phyloP scores from a whole-genome alignment of 2,888 invertebrate genomes.

The Acronicta alni region DNA sequence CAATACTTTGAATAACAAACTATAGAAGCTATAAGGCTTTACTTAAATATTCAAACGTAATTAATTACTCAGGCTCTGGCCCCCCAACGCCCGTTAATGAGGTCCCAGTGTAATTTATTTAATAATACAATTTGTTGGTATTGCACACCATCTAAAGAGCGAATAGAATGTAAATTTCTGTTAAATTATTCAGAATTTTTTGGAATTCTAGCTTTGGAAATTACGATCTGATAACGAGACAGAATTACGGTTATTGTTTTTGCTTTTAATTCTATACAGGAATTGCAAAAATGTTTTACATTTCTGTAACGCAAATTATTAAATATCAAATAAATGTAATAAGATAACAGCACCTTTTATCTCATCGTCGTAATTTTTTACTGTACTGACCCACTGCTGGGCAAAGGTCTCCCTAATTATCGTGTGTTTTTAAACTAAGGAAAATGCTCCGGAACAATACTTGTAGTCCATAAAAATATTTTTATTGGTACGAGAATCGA shows the following conservation, averaged over 20 bases:
- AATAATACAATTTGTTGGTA: conserved; percentile 66
- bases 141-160: conserved; percentile 45
- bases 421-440: no score
- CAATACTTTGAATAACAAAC: conserved; percentile 31
- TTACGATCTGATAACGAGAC: conserved; percentile 46
- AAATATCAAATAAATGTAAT: no score
- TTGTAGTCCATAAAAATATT: no score
- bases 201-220: conserved; percentile 40
- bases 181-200: conserved; percentile 51
- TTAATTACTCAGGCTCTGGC: conserved; percentile 66
- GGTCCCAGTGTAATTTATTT: conserved; percentile 69
- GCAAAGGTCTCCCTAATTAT: no score
- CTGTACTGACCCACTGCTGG: no score
- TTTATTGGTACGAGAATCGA: no score
- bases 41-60: conserved; percentile 71
- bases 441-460: no score
- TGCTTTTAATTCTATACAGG: conserved; percentile 28
- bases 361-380: no score
- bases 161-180: conserved; percentile 39
- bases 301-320: not conserved
- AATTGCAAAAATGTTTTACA: conserved; percentile 22
- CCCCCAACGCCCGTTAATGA: conserved; percentile 66
- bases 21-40: conserved; percentile 53
- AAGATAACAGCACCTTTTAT: no score
- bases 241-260: conserved; percentile 43